phyloP scores from a whole-genome alignment of 2,888 invertebrate species.

The Ariolimax columbianus region DNA sequence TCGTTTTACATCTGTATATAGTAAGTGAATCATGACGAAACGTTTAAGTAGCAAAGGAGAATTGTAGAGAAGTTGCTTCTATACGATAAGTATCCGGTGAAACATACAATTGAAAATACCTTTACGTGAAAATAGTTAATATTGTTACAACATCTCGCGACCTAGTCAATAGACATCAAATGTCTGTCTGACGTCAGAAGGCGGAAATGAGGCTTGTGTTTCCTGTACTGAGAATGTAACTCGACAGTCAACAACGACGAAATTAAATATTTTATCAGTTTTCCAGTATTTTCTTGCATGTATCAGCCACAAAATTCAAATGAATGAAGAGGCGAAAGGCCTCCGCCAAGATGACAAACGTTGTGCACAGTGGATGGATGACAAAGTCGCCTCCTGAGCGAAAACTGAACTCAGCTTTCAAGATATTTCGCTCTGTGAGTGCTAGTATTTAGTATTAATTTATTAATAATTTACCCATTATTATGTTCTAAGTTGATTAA shows the following conservation, averaged over 20 bases:
- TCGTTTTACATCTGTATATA: no score
- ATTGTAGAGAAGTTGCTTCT: background rate
- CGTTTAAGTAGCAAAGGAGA: no score
- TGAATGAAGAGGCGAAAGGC: slow-evolving; percentile 54
- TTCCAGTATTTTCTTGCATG: background rate
- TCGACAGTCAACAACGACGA: background rate
- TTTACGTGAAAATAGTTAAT: background rate
- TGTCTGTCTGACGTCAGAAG: slow-evolving; percentile 27
- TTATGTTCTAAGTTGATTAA: no score
- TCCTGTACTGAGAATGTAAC: slow-evolving; percentile 36
- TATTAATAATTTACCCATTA: no score
- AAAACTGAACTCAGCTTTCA: slow-evolving; percentile 80
- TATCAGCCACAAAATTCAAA: slow-evolving; percentile 16
- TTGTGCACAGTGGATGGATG: slow-evolving; percentile 87
- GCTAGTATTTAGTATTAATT: no score
- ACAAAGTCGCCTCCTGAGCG: slow-evolving; percentile 96
- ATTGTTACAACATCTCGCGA: background rate
- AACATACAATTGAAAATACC: background rate
- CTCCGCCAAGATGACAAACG: slow-evolving; percentile 64
- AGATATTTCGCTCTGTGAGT: slow-evolving; percentile 91
- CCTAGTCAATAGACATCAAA: background rate
- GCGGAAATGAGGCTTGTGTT: slow-evolving; percentile 37
- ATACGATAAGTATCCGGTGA: background rate
- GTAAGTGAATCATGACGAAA: no score
- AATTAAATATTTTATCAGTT: slow-evolving; percentile 1